phyloP scores from a whole-genome alignment of 2,888 invertebrate species.

The Tenthredo scrophulariae region DNA sequence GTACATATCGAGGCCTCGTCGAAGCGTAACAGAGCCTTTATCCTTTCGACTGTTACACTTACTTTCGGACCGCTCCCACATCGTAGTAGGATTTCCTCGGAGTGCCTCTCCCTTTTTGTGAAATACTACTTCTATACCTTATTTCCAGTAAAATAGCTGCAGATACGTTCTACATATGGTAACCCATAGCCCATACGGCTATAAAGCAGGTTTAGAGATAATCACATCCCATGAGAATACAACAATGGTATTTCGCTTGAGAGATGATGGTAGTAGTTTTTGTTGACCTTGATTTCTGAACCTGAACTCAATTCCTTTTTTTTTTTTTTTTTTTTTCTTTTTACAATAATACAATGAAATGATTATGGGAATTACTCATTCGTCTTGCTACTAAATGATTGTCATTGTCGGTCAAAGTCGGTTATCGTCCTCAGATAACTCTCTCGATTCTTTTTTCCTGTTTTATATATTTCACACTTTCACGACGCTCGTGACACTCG shows the following conservation, averaged over 20 bases:
- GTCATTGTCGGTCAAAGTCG: neutral
- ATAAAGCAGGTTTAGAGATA: neutral
- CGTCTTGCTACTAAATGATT: neutral
- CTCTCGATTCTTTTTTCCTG: neutral
- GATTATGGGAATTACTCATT: neutral
- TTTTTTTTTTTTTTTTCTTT: neutral
- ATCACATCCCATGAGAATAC: neutral
- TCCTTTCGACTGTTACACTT: slow-evolving; percentile 19
- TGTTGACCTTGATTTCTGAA: slow-evolving; percentile 9
- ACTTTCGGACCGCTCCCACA: slow-evolving; percentile 31
- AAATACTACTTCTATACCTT: neutral
- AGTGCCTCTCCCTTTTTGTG: slow-evolving; percentile 8
- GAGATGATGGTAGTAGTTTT: neutral
- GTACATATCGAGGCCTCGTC: neutral
- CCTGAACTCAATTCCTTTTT: neutral
- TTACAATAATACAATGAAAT: neutral
- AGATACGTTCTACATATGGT: neutral
- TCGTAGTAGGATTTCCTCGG: slow-evolving; percentile 3
- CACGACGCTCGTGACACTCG: neutral
- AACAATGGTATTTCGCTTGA: neutral
- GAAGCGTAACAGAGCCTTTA: neutral
- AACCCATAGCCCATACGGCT: neutral
- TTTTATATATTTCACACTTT: neutral
- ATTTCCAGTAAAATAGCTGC: neutral
- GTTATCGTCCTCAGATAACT: neutral